Base-by-base conservation (phyloP, 1,140 invertebrate genomes). In the Muscidifurax raptorellus region DNA sequence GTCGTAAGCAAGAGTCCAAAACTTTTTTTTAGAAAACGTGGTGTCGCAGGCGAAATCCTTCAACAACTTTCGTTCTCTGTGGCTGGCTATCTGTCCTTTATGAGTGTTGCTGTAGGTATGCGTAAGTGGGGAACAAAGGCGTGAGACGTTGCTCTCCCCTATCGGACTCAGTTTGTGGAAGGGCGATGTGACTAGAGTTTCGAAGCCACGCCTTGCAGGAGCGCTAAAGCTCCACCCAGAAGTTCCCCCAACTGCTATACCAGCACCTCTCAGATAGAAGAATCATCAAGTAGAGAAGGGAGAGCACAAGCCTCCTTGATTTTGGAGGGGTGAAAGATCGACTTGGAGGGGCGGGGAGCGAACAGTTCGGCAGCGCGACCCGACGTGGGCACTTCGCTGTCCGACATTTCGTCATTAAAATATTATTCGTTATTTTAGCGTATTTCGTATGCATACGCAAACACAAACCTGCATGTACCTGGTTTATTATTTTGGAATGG, bases 371-470 rank as follows among this genome's bases (percentile, higher is more conserved):
- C 92, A 92, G 91, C 91, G 92, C 92, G 90, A 93, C 91, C 92
- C 92, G 92, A 92, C 90, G 91, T 91, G 92, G 92, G 91, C 91
- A 93, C 92, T 92, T 93, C 92, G 92, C 91, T 92, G 91, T 92
- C 92, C 91, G 92, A 90, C 90, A 90, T 92, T 92, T 91, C 89
- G 91, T 92, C 90, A 92, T 92, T 93, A 92, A 92, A 92, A 93
- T 92, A 92, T 90, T 91, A 92, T 90, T 88, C 89, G 84, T 87
- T 85, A 59, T 81, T 82, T 84, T 72, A 12, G 69, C 47, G n/a
- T 80, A 80, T 74, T 74, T 78, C 22, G 18, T 72, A 28, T 71
- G 52, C 22, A 30, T 83, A 47, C 36, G 30, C 9, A 36, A 40
- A 75, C n/a, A 18, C 18, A 59, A 59, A 59, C 52, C 18, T 52